These are phyloP conservation scores for Drosophila paulistorum DNA, from an alignment of 1,140 invertebrate genomes.

Conservation along the genomic window DNA sequence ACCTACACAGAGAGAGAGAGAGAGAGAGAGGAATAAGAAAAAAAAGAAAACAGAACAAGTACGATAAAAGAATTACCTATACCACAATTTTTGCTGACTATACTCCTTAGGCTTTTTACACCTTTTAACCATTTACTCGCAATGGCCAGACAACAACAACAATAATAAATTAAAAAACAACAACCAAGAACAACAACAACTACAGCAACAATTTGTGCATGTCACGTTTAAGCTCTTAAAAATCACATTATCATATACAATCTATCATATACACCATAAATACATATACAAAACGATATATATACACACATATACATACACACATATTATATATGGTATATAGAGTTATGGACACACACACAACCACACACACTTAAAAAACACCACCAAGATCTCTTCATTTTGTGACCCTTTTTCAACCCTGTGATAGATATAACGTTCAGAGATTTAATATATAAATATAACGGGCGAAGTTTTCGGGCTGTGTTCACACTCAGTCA, in stretches of 20 bases:
- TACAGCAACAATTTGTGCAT: slow-evolving; percentile 13
- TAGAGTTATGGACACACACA: neutral
- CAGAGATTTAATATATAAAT: neutral
- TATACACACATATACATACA: neutral
- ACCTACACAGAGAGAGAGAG: slow-evolving; percentile 11
- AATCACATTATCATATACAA: slow-evolving; percentile 19
- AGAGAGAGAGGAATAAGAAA: slow-evolving; percentile 13
- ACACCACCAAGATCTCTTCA: slow-evolving; percentile 10
- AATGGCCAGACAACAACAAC: slow-evolving; percentile 58
- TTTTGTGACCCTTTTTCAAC: slow-evolving; percentile 13
- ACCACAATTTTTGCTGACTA: slow-evolving; percentile 76
- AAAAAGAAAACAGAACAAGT: neutral
- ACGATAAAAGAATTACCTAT: slow-evolving; percentile 62
- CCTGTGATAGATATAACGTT: slow-evolving; percentile 13
- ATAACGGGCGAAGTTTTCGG: neutral
- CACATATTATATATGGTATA: neutral
- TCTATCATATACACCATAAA: neutral
- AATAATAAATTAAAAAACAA: slow-evolving; percentile 13
- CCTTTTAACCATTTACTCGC: slow-evolving; percentile 78
- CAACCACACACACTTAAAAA: neutral
- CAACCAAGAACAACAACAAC: slow-evolving; percentile 22
- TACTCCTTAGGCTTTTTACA: slow-evolving; percentile 80
- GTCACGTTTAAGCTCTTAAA: slow-evolving; percentile 33
- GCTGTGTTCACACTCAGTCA: slow-evolving; percentile 6
- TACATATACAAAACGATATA: neutral